A percentile compares a stretch with the other conserved stretches of the same genome.
Evolutionary conservation across 2,888 invertebrate genomes (phyloP).

Genomic region (Pristionchus fissidentatus): DNA sequence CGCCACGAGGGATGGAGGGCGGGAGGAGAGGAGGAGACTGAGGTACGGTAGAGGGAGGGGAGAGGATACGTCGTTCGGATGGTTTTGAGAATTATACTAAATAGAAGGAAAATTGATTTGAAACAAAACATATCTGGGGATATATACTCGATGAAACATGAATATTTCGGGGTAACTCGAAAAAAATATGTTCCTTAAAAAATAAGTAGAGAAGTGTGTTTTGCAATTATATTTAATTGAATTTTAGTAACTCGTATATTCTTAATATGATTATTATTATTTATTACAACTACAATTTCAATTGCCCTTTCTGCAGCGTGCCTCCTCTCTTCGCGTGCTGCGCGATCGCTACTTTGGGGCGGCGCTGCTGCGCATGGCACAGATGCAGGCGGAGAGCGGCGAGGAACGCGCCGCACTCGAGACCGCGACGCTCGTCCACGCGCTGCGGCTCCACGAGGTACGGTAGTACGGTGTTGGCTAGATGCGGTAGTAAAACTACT

Average conservation of each 20-base stretch:
- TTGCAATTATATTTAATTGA: not conserved
- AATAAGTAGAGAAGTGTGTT: too few species aligned
- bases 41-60: not conserved
- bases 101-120: too few species aligned
- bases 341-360: constrained; percentile 27
- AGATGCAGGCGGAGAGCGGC: constrained; percentile 46
- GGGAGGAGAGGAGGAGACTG: not conserved
- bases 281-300: too few species aligned
- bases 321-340: not conserved
- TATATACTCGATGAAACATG: too few species aligned
- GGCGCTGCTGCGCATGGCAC: constrained; percentile 28
- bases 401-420: constrained; percentile 37
- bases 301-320: constrained; percentile 13
- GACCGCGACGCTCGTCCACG: not conserved
- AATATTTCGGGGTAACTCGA: too few species aligned
- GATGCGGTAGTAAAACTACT: not conserved
- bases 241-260: not conserved
- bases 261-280: not conserved
- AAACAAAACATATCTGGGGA: too few species aligned
- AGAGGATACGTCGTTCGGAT: not conserved
- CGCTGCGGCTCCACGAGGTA: constrained; percentile 5
- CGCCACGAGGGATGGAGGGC: constrained; percentile 39
- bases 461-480: not conserved
- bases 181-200: too few species aligned
- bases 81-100: not conserved